These are phyloP conservation scores for Drosophila miranda DNA, from an alignment of 1,140 invertebrate species.

Conservation along the genomic window DNA sequence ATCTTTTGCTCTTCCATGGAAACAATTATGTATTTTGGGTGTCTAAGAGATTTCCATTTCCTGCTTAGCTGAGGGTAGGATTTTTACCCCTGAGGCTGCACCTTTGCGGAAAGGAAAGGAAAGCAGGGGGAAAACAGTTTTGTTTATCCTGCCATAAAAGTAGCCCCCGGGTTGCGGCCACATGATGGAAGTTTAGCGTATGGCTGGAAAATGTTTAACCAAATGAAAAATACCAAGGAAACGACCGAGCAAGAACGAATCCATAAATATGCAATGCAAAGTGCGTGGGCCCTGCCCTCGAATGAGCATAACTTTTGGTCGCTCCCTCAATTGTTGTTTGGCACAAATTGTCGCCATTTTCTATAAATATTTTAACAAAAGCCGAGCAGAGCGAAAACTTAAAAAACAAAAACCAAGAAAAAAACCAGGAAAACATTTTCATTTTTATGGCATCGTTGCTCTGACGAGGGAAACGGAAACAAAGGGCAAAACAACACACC, in stretches of 20 bases:
- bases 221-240: background rate
- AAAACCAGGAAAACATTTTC: slow-evolving; percentile 37
- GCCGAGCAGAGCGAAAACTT: slow-evolving; percentile 28
- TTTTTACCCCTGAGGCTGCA: slow-evolving; percentile 38
- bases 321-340: slow-evolving; percentile 60
- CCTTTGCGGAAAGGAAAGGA: slow-evolving; percentile 35
- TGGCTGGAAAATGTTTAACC: slow-evolving; percentile 22
- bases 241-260: slow-evolving; percentile 18
- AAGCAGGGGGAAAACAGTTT: slow-evolving; percentile 24
- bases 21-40: slow-evolving; percentile 67
- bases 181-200: slow-evolving; percentile 29
- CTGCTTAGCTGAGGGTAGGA: slow-evolving; percentile 32
- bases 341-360: slow-evolving; percentile 62
- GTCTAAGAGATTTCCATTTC: slow-evolving; percentile 29
- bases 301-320: slow-evolving; percentile 8
- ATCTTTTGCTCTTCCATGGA: slow-evolving; percentile 55
- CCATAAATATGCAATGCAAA: slow-evolving; percentile 66
- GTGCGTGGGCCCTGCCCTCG: slow-evolving; percentile 21
- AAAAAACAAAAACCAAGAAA: slow-evolving; percentile 4
- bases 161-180: slow-evolving; percentile 28
- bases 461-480: slow-evolving; percentile 40
- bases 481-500: slow-evolving; percentile 10
- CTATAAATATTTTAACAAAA: slow-evolving; percentile 69
- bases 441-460: slow-evolving; percentile 55
- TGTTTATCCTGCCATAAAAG: slow-evolving; percentile 55